phyloP scores from a whole-genome alignment of 2,888 invertebrate species.

The Anagyrus pseudococci region DNA sequence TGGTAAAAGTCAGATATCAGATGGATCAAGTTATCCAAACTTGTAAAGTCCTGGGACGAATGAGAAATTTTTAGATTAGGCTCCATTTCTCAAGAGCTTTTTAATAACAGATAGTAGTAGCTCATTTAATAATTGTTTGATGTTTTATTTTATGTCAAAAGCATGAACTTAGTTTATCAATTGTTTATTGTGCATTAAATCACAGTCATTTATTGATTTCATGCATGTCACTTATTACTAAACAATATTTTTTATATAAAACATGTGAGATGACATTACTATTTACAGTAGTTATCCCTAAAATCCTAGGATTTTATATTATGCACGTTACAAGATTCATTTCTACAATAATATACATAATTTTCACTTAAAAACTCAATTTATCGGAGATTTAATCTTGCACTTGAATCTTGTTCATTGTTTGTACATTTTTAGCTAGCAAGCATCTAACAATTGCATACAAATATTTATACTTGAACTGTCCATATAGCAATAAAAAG shows the following conservation, averaged over 20 bases:
- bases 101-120: too few species aligned
- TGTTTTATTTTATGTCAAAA: constrained; percentile 13
- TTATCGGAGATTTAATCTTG: constrained; percentile 20
- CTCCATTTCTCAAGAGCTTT: not conserved
- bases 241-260: constrained; percentile 48
- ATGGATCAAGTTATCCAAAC: constrained; percentile 5
- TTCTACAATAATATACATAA: constrained; percentile 24
- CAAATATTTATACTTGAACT: not conserved
- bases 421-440: not conserved
- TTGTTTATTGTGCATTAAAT: constrained; percentile 34
- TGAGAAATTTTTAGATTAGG: not conserved
- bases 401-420: constrained; percentile 44
- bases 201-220: constrained; percentile 35
- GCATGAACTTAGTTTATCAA: constrained; percentile 26
- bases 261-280: constrained; percentile 49
- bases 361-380: too few species aligned
- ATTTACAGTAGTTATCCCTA: constrained; percentile 50
- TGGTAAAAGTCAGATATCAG: not conserved
- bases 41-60: constrained; percentile 6
- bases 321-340: constrained; percentile 31
- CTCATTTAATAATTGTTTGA: constrained; percentile 6
- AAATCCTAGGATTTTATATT: constrained; percentile 51
- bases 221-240: constrained; percentile 50
- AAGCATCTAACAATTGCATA: not conserved
- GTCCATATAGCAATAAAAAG: not conserved